Conservation (phyloP, 2,888 invertebrate species). For the Synergus umbraculus region DNA sequence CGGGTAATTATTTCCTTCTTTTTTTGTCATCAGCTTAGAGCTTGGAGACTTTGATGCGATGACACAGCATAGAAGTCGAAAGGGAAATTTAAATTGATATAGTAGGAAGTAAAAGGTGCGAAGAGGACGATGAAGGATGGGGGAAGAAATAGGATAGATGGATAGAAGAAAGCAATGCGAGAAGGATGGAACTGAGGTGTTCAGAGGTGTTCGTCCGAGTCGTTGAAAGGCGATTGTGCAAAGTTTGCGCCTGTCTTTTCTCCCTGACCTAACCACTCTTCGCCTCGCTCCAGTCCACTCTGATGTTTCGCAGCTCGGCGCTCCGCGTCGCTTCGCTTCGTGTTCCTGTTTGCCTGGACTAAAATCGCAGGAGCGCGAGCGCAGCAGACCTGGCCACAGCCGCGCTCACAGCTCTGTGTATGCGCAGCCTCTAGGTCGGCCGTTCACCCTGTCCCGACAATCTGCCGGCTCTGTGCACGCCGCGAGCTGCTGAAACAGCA, state of each 20-base stretch:
- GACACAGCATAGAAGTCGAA: conserved; percentile 35
- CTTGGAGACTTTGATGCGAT: conserved; percentile 16
- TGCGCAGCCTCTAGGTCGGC: conserved; percentile 76
- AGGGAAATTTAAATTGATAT: conserved; percentile 37
- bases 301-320: conserved; percentile 50
- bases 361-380: conserved; percentile 54
- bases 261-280: conserved; percentile 72
- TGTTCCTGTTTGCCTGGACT: conserved; percentile 57
- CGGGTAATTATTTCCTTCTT: conserved; percentile 19
- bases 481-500: conserved; percentile 63
- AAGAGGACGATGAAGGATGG: conserved; percentile 26
- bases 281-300: conserved; percentile 58
- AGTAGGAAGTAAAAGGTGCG: conserved; percentile 39
- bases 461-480: conserved; percentile 62
- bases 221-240: conserved; percentile 62
- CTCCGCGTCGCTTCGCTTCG: conserved; percentile 57
- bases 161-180: neutral
- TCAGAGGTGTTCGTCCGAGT: conserved; percentile 8
- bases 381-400: conserved; percentile 43
- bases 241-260: conserved; percentile 65
- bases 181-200: neutral
- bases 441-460: conserved; percentile 75
- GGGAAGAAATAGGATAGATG: conserved; percentile 24
- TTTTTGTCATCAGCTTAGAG: conserved; percentile 3
- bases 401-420: conserved; percentile 59